Base-by-base conservation (phyloP, 1,140 invertebrate genomes). In the Dreissena polymorpha region DNA sequence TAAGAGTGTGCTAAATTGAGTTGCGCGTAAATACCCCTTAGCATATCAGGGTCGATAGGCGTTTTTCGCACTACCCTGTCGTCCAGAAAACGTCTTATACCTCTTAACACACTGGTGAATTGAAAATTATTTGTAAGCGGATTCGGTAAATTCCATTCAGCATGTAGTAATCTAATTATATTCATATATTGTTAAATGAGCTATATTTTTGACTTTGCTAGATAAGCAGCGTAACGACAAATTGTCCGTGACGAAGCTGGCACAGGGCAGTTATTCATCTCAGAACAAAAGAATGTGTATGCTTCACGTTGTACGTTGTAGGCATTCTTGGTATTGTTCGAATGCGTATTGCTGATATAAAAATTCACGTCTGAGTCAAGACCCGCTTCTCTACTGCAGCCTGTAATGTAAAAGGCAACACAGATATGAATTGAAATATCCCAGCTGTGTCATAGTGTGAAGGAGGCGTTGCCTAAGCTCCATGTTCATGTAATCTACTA, bases 191-290 rank as follows among this genome's bases (percentile, higher is more conserved):
- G 73, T 75, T 63, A 39, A 75, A n/a, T 25, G 73, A 75, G 25
- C 64, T 75, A n/a, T 63, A 75, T 64, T 75, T 75, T 64, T 39
- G 27, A 60, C n/a, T n/a, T n/a, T n/a, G n/a, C n/a, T n/a, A n/a
- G n/a, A n/a, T n/a, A n/a, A n/a, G n/a, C n/a, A n/a, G n/a, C n/a
- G n/a, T n/a, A n/a, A n/a, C n/a, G n/a, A n/a, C n/a, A n/a, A n/a
- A n/a, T n/a, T n/a, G n/a, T 75, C 16, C 3, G 18, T 1, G 73
- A 75, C 0, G 70, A n/a, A n/a, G n/a, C n/a, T 72, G 70, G 70
- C 16, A 72, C 70, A 0, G 70, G 50, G 25, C 39, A n/a, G 27
- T 72, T 53, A 21, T 51, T 51, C 3, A 55, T 21, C 25, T 21
- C 53, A 23, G 6, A 7, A 23, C 51, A 72, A 25, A 72, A 72